Evolutionary conservation across 2,888 invertebrate species (phyloP), one percentile per base, ranked within the genome.

Genomic region (Melanophora roralis): DNA sequence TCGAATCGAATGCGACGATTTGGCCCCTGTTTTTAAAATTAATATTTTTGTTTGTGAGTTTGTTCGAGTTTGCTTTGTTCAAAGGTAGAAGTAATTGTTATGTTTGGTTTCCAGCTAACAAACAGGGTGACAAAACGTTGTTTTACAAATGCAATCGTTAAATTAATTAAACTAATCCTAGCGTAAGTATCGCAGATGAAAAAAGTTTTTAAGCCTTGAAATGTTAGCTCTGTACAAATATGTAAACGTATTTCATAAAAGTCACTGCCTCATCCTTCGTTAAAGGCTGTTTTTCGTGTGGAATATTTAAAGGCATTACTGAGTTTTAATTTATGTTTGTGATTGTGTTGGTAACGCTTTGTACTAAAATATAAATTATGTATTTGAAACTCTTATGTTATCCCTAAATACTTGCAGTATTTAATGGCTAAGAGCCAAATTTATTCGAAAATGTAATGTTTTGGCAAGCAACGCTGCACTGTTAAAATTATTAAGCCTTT

Each of bases 141-240:
- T 81, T 82, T 82, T 82, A 83, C 81, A 75, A 83, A 79, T 82
- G 81, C 83, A 80, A 73, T 81, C 75, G 82, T 78, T 76, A 82
- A 82, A 83, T 83, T 83, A 83, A 83, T 83, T 83, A 82, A 83
- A 83, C 79, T 81, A 82, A 82, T 80, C 80, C 81, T 43, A 59
- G 75, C 55, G 57, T 59, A 65, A 62, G 62, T 67, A 40, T 71
- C 55, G 62, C 65, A 74, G 60, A 69, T 55, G 36, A 43, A 21
- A 62, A 57, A 81, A 81, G 51, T 78, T 72, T 69, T 78, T 78
- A 74, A 81, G 71, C 72, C 74, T 51, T 49, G 2, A 43, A 65
- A 76, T 74, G 71, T 43, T 69, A 32, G 34, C 59, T 49, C 65
- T 40, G 60, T 43, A 71, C 38, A 64, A 67, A 76, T 76, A 57